Base-by-base conservation (phyloP, 2,113 vertebrate species). In the Propithecus coquereli region DNA sequence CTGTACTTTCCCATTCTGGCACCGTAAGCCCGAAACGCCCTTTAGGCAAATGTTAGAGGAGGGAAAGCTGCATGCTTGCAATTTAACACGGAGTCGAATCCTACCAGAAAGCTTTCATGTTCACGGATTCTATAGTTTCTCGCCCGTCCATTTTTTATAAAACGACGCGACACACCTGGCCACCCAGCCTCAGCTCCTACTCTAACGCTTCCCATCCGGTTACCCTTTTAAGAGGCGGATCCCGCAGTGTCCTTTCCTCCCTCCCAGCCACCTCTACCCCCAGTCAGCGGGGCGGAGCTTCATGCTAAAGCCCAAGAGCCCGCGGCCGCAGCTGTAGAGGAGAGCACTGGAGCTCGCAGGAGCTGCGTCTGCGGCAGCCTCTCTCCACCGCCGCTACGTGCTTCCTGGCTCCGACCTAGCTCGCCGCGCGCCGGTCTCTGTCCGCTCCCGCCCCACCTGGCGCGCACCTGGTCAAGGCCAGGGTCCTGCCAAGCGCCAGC, bases 161-260 rank as follows among this genome's bases (percentile, higher is more conserved):
- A 81, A 91, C 34, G 40, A 90, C 23, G 9, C 2, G 68, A 80
- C 92, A 93, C 79, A 97, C 97, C 93, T 96, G 91, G 57, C 85
- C 32, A 68, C 86, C 63, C 81, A 32, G 40, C 76, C 85, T 68
- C 52, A 9, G 30, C n/a, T 37, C 68, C 87, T 43, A 57, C 47
- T 8, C 43, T 25, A 63, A 59, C 0, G 70, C 47, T 63, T 47
- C 45, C 81, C 77, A 86, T 79, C 89, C 86, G 11, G 94, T 91
- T 96, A 95, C 96, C 97, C 96, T 97, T 98, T 98, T 96, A 98
- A 97, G 89, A 98, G 97, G 97, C 97, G 96, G 97, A 95, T 96
- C 97, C 97, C 70, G 96, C 94, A 95, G 96, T 96, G 95, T 97
- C 97, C 97, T 97, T 96, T 81, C 93, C 94, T 89, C 80, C 63